Conservation (phyloP, 2,113 vertebrate species). For the Neotoma lepida region DNA sequence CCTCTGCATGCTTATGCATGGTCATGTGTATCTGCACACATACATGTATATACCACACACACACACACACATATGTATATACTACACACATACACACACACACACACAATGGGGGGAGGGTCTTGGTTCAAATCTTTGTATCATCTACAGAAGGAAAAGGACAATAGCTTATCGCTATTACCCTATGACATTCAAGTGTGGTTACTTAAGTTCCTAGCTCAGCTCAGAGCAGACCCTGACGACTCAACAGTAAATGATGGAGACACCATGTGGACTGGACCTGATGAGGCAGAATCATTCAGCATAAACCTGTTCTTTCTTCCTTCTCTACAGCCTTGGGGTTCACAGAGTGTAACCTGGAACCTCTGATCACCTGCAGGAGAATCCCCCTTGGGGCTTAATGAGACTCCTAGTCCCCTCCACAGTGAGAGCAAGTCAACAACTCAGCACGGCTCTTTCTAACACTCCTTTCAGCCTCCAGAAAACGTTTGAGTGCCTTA, state of each 20-base stretch:
- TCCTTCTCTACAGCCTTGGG: neutral
- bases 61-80: too few species aligned
- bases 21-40: neutral
- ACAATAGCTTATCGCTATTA: neutral
- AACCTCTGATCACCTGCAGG: neutral
- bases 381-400: neutral
- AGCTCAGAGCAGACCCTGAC: neutral
- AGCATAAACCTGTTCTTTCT: neutral
- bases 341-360: neutral
- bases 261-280: neutral
- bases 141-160: neutral
- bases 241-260: neutral
- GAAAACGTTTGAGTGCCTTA: neutral
- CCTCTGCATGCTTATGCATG: neutral
- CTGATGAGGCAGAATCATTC: neutral
- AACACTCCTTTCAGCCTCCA: neutral
- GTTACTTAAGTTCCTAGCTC: neutral
- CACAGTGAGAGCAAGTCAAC: neutral
- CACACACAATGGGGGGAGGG: neutral
- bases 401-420: neutral
- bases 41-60: neutral
- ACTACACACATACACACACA: neutral
- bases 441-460: neutral
- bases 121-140: constrained; percentile 4
- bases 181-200: neutral